These are phyloP conservation scores for Hexactinellida sp. DNA, from an alignment of 37 sponge, comb jelly and placozoan species.

Conservation along the genomic window DNA sequence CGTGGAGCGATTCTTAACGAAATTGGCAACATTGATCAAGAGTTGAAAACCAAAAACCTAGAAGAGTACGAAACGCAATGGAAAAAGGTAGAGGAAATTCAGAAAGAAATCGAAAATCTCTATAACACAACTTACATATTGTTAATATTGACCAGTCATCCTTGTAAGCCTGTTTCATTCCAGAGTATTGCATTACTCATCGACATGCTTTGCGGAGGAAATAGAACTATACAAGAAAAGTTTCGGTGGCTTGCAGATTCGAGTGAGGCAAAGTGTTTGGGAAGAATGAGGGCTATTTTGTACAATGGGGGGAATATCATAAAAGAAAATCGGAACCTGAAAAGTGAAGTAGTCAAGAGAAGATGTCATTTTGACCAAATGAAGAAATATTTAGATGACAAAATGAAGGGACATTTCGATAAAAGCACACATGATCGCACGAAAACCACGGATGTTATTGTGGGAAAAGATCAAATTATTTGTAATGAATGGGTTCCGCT, in stretches of 20 bases:
- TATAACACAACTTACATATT: background rate
- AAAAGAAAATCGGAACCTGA: background rate
- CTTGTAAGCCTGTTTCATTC: background rate
- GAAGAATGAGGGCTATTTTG: slow-evolving; percentile 16
- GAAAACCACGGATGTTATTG: too few species aligned
- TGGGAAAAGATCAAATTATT: too few species aligned
- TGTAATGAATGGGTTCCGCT: too few species aligned
- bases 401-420: too few species aligned
- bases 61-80: background rate
- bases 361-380: background rate
- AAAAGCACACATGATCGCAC: too few species aligned
- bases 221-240: background rate
- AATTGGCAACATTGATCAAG: slow-evolving; percentile 36
- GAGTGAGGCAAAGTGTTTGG: slow-evolving; percentile 7
- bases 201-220: background rate
- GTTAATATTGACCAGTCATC: background rate
- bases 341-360: background rate
- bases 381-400: background rate
- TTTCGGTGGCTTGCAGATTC: background rate
- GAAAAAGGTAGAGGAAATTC: background rate
- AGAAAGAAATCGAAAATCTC: background rate
- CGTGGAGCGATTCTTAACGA: slow-evolving; percentile 48
- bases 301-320: background rate
- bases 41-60: slow-evolving; percentile 24
- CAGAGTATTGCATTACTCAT: background rate